These are phyloP conservation scores for Choloepus didactylus DNA, from an alignment of 2,797 vertebrate species.

Conservation along the genomic window DNA sequence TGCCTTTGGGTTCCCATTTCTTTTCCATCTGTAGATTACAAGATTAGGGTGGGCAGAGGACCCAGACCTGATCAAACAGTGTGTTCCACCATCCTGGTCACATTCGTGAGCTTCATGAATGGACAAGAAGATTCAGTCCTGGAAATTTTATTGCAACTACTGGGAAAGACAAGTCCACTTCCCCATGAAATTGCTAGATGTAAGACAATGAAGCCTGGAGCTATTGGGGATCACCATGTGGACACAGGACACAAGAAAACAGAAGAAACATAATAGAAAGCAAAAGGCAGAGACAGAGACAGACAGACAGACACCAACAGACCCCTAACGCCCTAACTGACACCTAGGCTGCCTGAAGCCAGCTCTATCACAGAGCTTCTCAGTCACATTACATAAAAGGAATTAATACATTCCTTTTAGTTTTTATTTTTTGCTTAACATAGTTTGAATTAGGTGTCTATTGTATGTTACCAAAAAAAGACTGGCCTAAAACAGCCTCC, in stretches of 20 bases:
- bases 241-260: not conserved
- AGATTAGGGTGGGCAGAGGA: not conserved
- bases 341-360: not conserved
- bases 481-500: not conserved
- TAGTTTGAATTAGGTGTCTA: not conserved
- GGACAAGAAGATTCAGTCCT: not conserved
- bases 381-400: not conserved
- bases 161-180: not conserved
- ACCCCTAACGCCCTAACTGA: not conserved
- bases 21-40: not conserved
- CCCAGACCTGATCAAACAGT: not conserved
- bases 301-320: not conserved
- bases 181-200: not conserved
- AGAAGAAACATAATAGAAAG: not conserved
- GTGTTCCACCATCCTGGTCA: not conserved
- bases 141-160: not conserved
- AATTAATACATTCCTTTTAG: not conserved
- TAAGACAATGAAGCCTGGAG: not conserved
- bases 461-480: not conserved
- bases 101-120: not conserved
- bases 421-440: not conserved
- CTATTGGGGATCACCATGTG: not conserved
- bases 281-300: not conserved
- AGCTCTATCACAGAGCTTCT: not conserved
- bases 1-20: slow-evolving; percentile 8